Conservation (phyloP, 2,113 vertebrate species). For the Vimba vimba region DNA sequence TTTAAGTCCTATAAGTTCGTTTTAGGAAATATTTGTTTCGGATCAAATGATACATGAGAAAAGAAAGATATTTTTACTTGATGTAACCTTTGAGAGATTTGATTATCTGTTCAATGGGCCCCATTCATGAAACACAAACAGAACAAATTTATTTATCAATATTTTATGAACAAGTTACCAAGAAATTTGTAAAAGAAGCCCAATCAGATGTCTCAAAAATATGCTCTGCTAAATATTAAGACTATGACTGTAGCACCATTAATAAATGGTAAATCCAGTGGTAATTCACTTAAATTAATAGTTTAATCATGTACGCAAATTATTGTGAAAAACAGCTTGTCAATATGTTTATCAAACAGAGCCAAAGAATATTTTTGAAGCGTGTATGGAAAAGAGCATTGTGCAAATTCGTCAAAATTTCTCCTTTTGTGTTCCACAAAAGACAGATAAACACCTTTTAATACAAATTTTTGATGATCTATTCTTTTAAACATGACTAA, state of each 20-base stretch:
- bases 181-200: background rate
- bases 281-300: background rate
- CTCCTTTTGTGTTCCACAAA: background rate
- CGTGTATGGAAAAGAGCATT: background rate
- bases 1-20: background rate
- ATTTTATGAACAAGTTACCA: background rate
- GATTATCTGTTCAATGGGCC: background rate
- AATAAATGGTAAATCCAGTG: background rate
- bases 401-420: background rate
- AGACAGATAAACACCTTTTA: background rate
- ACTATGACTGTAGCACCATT: background rate
- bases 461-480: background rate
- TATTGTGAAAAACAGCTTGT: background rate
- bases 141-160: background rate
- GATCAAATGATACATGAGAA: background rate
- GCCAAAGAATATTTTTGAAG: too few species aligned
- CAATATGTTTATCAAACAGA: too few species aligned
- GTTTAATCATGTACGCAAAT: background rate
- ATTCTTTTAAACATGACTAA: background rate
- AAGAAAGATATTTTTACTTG: background rate
- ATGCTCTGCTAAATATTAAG: background rate
- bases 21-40: background rate
- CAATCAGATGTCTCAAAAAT: background rate
- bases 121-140: background rate
- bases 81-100: background rate